These are phyloP conservation scores for Ascidia mentula DNA, from an alignment of 23 tunicate genomes.

Conservation along the genomic window DNA sequence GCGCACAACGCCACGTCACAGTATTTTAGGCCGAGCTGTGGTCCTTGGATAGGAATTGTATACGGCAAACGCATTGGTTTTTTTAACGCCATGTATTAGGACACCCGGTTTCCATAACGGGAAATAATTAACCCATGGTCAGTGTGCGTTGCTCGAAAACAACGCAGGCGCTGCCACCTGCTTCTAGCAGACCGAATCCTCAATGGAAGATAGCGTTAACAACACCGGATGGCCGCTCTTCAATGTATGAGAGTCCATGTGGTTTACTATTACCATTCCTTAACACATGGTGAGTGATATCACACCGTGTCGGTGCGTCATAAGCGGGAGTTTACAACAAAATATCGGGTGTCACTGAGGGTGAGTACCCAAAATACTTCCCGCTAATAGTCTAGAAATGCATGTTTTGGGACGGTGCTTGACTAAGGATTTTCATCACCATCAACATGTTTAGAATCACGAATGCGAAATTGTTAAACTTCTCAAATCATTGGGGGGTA, in stretches of 20 bases:
- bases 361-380: no score
- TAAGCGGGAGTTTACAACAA: neutral
- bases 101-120: neutral
- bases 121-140: conserved; percentile 8
- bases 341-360: conserved; percentile 3
- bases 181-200: neutral
- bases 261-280: neutral
- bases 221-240: neutral
- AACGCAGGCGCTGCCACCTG: neutral
- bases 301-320: conserved; percentile 3
- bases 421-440: no score
- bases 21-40: no score
- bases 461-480: no score
- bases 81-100: neutral
- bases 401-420: no score
- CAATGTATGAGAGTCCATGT: neutral
- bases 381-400: no score
- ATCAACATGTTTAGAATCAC: no score
- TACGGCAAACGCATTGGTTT: no score
- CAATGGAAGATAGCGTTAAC: neutral
- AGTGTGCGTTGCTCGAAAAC: neutral
- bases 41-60: no score
- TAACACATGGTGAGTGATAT: neutral
- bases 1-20: no score
- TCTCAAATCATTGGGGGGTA: no score